Evolutionary conservation across 2,113 vertebrate genomes (phyloP).

Genomic region (Thermophis baileyi): DNA sequence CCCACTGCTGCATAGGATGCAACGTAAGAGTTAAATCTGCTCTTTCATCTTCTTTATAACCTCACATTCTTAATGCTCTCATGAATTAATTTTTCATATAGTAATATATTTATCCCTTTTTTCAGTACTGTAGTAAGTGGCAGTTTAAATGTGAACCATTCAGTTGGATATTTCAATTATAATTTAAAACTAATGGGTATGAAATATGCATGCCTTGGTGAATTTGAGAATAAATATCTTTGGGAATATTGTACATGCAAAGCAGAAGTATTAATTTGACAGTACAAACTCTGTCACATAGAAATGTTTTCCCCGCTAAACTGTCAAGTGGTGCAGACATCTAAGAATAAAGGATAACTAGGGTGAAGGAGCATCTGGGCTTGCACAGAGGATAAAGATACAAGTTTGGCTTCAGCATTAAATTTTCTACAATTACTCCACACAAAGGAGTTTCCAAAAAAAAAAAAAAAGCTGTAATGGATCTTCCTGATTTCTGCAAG

Average conservation of each 20-base stretch:
- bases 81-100: constrained; percentile 52
- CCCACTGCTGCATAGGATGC: too few relatives aligned
- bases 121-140: constrained; percentile 31
- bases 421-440: not conserved
- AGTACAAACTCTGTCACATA: constrained; percentile 32
- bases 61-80: constrained; percentile 6
- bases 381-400: not conserved
- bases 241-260: constrained; percentile 28
- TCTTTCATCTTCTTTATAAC: constrained; percentile 29
- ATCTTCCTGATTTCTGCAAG: not conserved
- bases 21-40: constrained; percentile 30
- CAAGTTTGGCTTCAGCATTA: not conserved
- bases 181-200: constrained; percentile 43
- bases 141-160: constrained; percentile 52
- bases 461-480: not conserved
- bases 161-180: constrained; percentile 49
- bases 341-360: not conserved
- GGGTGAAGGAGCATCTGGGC: not conserved
- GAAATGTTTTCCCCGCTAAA: not conserved
- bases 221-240: constrained; percentile 45
- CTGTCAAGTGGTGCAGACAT: not conserved
- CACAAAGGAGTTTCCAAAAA: not conserved
- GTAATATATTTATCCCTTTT: constrained; percentile 43
- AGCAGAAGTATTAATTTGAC: constrained; percentile 41
- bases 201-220: constrained; percentile 44